phyloP scores from a whole-genome alignment of 2,113 vertebrate genomes.

The Xenotilapia caudafasciata region DNA sequence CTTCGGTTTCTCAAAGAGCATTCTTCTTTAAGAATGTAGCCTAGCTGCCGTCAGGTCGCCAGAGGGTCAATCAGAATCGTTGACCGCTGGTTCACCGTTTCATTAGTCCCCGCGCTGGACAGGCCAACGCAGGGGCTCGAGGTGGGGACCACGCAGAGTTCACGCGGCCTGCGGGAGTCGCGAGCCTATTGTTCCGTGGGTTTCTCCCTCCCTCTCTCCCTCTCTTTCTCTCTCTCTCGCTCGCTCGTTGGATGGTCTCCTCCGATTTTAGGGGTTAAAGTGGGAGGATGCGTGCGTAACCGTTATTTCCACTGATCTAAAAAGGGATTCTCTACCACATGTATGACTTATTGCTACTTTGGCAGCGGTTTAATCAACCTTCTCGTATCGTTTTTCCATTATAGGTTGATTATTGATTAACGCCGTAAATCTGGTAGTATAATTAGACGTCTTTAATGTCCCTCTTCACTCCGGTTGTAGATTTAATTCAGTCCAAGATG shows the following conservation, averaged over 20 bases:
- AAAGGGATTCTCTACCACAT: not conserved
- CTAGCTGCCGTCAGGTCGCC: conserved; percentile 65
- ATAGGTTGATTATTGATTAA: not conserved
- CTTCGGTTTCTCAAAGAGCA: conserved; percentile 49
- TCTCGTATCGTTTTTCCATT: not conserved
- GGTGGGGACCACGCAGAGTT: conserved; percentile 57
- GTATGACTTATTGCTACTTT: not conserved
- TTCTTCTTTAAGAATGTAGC: conserved; percentile 62
- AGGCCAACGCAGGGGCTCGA: conserved; percentile 42
- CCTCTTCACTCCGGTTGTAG: not conserved
- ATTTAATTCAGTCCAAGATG: not conserved
- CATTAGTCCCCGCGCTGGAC: conserved; percentile 64
- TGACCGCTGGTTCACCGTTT: conserved; percentile 66
- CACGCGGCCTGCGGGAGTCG: conserved; percentile 58
- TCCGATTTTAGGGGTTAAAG: not conserved
- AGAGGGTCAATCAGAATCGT: conserved; percentile 60
- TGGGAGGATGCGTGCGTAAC: not conserved
- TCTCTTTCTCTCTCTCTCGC: not conserved
- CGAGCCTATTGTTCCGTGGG: conserved; percentile 39
- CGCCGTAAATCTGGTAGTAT: not conserved
- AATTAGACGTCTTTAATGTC: not conserved
- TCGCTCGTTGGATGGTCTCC: not conserved
- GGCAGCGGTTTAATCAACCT: not conserved
- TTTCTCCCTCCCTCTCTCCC: not conserved
- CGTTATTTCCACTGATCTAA: not conserved